Base-by-base conservation (phyloP, 2,797 vertebrate genomes). In the Stomatorhinus walkeri region DNA sequence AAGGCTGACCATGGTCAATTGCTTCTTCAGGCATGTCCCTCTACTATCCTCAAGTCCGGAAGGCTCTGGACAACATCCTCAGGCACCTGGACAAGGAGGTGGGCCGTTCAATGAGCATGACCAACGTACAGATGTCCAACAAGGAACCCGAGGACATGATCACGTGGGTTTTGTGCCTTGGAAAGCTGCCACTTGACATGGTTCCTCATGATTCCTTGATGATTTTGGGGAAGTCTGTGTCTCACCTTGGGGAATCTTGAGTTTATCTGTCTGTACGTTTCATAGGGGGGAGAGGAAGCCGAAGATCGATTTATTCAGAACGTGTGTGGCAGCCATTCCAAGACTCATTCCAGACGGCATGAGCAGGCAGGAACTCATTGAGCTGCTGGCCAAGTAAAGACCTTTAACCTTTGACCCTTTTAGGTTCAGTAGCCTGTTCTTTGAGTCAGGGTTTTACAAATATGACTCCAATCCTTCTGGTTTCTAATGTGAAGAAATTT, bases 91-190 rank as follows among this genome's bases (percentile, higher is more conserved):
- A 99, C 95, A 99, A 99, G 95, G 98, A 99, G 92, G 98, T 99
- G 92, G 98, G 98, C 48, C 97, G 98, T 89, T 98, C 98, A 3
- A 99, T 99, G 98, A 99, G 98, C 92, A 99, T 99, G 98, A 99
- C 98, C 16, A 99, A 94, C 9, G 97, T 99, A 72, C 98, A 99
- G 94, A 99, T 99, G 98, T 99, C 97, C 88, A 99, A 99, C 91
- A 99, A 99, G 92, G 98, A 99, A 91, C 98, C 98, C 0, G 98
- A 99, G 94, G 98, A 99, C 91, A 99, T 99, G 98, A 99, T 99
- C 90, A 99, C 98, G 98, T 99, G 94, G 9, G 98, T 51, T 79
- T 1, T 0, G 32, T 40, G 12, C n/a, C 24, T 52, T 54, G 43
- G 40, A 2, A 49, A 16, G 24, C 36, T 52, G 4, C 49, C 0